phyloP scores from a whole-genome alignment of 2,113 vertebrate genomes.

The Alligator sinensis region DNA sequence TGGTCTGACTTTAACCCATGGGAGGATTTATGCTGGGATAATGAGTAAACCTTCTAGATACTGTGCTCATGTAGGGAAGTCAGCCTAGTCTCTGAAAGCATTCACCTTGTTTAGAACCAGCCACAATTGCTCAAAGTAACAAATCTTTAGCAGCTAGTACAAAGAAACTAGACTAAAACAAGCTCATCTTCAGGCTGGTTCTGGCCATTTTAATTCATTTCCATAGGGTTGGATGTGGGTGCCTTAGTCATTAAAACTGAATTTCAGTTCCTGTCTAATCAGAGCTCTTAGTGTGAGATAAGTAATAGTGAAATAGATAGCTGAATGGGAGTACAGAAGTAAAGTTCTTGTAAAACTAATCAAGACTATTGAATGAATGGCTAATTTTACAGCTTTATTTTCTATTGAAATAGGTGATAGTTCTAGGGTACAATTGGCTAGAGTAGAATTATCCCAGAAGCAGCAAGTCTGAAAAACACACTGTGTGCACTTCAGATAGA shows the following conservation, averaged over 20 bases:
- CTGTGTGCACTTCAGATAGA: background rate
- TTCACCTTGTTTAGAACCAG: background rate
- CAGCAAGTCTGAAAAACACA: accelerated
- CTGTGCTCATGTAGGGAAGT: background rate
- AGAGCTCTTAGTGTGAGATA: background rate
- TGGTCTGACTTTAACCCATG: background rate
- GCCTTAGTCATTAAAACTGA: background rate
- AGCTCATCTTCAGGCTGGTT: background rate
- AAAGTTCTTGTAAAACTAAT: background rate
- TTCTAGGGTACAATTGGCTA: background rate
- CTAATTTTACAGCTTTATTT: background rate
- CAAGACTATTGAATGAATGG: background rate
- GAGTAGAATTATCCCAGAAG: accelerated
- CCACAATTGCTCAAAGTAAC: background rate
- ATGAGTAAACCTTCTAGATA: background rate
- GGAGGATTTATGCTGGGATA: background rate
- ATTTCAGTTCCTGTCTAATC: background rate
- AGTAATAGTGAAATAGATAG: background rate
- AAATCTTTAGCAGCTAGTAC: background rate
- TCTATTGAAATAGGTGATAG: background rate
- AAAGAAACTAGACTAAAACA: background rate
- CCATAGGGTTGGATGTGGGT: background rate
- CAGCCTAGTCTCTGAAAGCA: background rate
- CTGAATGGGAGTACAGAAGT: background rate
- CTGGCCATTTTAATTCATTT: background rate